Base-by-base conservation (phyloP, 2,113 vertebrate genomes). In the Ifrita kowaldi region DNA sequence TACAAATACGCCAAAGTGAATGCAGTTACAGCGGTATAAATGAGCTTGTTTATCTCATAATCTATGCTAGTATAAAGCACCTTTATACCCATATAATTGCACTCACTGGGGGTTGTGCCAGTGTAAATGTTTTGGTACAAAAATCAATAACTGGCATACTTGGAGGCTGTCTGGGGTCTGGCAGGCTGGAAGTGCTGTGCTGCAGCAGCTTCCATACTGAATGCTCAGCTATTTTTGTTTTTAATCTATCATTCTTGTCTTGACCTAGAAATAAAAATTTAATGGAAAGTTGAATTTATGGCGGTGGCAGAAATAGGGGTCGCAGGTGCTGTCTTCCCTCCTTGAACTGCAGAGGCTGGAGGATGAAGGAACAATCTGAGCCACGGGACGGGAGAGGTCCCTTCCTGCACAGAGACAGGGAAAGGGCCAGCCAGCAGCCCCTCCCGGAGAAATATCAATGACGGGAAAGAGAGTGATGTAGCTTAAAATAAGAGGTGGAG, bases 71-170 rank as follows among this genome's bases (percentile, higher is more conserved):
- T 60, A 83, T 90, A 92, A 95, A 90, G 88, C 90, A 96, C 90
- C 92, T 95, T 96, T 92, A 88, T 93, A 39, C 56, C 56, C 73
- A 37, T 70, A 42, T 35, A 94, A 94, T 74, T 84, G 57, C 73
- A 22, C n/a, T 78, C 49, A 7, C 69, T 78, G 32, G 37, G 44
- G 71, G 49, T 75, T 94, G 73, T 95, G 92, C 95, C 90, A 87
- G 60, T 49, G 53, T 92, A 96, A 94, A 95, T 87, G 80, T 89
- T 96, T 90, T 92, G 93, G 88, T 95, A 90, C 56, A 15, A 44
- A 94, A 93, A 88, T 87, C 92, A 75, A 6, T 96, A 88, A 93
- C 52, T 84, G 91, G 75, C 63, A 16, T 80, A 56, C 79, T 41
- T 81, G 77, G 59, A 90, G 27, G 33, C 68, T 89, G 49, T 4